Evolutionary conservation across 1,140 invertebrate species (phyloP).

Genomic region (Camponotus pennsylvanicus): DNA sequence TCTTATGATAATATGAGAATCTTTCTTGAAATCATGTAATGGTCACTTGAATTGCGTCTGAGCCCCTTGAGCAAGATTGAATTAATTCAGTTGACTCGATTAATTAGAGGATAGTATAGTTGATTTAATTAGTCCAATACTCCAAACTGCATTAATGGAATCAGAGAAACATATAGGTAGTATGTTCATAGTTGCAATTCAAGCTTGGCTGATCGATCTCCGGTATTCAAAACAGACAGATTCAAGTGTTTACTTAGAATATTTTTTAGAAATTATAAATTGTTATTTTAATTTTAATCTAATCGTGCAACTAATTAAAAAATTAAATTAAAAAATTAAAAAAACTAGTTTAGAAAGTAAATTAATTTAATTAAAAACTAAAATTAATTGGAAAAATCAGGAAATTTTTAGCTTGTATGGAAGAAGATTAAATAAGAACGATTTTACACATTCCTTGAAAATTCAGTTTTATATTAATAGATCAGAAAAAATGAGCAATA

Average conservation of each 20-base stretch:
- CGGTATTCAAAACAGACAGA: constrained; percentile 13
- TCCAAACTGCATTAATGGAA: constrained; percentile 66
- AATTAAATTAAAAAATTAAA: too few relatives aligned
- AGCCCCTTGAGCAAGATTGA: constrained; percentile 45
- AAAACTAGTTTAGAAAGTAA: too few relatives aligned
- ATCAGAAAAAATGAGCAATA: not conserved
- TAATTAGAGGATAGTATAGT: constrained; percentile 60
- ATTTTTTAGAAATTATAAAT: not conserved
- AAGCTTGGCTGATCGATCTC: constrained; percentile 49
- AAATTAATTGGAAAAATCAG: not conserved
- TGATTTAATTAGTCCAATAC: constrained; percentile 70
- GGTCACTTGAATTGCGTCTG: constrained; percentile 24
- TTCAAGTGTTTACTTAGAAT: constrained; percentile 31
- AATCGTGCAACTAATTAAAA: not conserved
- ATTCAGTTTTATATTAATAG: not conserved
- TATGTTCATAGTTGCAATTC: constrained; percentile 31
- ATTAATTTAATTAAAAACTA: too few relatives aligned
- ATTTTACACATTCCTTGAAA: too few relatives aligned
- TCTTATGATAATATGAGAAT: not conserved
- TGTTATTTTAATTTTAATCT: constrained; percentile 10
- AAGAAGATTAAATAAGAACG: too few relatives aligned
- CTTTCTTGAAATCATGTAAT: not conserved
- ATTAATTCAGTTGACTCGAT: constrained; percentile 70
- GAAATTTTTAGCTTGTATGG: too few relatives aligned
- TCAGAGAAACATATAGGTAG: constrained; percentile 52